Conservation (phyloP, 2,113 vertebrate species). For the Ramphastos sulfuratus region DNA sequence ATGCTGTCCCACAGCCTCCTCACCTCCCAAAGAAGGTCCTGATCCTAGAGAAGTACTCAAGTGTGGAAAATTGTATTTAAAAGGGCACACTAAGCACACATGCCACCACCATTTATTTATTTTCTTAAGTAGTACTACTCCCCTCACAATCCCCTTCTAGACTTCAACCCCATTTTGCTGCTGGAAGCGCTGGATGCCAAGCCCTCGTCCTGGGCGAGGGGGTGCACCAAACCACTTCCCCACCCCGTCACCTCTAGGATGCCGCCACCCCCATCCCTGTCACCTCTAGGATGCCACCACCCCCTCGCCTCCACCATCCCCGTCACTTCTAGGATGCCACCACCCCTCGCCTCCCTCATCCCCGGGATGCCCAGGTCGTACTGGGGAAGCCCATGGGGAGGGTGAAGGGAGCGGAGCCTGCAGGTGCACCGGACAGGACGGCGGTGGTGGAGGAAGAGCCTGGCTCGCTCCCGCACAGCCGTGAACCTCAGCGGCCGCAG, state of each 20-base stretch:
- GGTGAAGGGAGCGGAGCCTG: background rate
- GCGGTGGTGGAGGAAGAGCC: background rate
- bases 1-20: background rate
- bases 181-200: background rate
- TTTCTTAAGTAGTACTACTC: background rate
- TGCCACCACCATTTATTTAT: background rate
- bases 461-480: background rate
- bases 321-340: too few relatives aligned
- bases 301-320: background rate
- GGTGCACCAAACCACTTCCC: background rate
- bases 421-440: background rate
- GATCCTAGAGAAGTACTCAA: background rate
- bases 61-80: background rate
- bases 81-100: background rate
- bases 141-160: background rate
- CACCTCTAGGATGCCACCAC: too few relatives aligned
- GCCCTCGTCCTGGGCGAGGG: too few relatives aligned
- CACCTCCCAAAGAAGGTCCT: background rate
- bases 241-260: rapidly evolving
- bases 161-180: background rate
- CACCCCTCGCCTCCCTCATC: background rate
- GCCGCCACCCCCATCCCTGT: background rate
- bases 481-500: background rate
- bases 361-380: background rate
- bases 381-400: background rate